Evolutionary conservation across 2,113 vertebrate genomes (phyloP).

Genomic region (Oenanthe melanoleuca): DNA sequence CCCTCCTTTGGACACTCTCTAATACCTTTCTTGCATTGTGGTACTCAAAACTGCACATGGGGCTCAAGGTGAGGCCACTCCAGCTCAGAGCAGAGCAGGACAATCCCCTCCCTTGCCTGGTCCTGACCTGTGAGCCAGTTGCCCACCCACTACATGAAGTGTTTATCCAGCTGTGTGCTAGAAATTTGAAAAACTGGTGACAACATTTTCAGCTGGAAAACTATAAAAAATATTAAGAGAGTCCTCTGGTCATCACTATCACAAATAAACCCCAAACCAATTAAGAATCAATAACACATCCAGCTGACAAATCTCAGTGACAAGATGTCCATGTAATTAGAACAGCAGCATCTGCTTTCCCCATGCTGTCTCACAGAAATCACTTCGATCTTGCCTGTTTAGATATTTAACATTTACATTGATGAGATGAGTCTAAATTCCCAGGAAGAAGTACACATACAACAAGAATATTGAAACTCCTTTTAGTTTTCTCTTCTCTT

Average conservation of each 20-base stretch:
- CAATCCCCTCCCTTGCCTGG: not conserved
- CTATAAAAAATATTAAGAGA: not conserved
- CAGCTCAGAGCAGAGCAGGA: not conserved
- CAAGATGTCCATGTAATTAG: not conserved
- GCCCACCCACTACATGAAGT: not conserved
- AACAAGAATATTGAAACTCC: not conserved
- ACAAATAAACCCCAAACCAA: not conserved
- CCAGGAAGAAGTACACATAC: not conserved
- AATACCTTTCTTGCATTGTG: fast-evolving
- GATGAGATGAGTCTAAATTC: not conserved
- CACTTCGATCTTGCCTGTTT: not conserved
- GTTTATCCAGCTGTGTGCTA: not conserved
- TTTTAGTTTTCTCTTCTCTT: not conserved
- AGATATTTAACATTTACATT: not conserved
- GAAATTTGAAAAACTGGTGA: not conserved
- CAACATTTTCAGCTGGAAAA: not conserved
- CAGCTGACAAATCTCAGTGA: not conserved
- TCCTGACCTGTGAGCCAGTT: not conserved
- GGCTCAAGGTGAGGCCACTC: fast-evolving
- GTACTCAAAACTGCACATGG: fast-evolving
- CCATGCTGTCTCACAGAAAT: not conserved
- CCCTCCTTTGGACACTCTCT: not conserved
- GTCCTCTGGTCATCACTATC: not conserved
- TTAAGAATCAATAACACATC: not conserved
- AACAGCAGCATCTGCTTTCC: not conserved